These are phyloP conservation scores for Chaetodon trifascialis DNA, from an alignment of 2,113 vertebrate genomes.

Conservation along the genomic window DNA sequence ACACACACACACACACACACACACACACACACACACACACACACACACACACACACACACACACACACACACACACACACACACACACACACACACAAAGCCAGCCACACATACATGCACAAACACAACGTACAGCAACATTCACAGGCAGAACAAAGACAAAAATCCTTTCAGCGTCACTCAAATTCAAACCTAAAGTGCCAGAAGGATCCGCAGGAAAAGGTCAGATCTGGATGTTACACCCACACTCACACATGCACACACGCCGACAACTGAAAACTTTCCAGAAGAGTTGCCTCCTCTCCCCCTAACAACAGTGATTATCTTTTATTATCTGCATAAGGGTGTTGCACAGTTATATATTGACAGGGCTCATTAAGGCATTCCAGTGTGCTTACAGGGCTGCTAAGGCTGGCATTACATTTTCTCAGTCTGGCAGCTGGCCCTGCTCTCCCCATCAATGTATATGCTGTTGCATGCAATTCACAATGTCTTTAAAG, in stretches of 20 bases:
- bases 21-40: neutral
- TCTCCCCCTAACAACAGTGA: constrained; percentile 17
- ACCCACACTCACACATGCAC: constrained; percentile 23
- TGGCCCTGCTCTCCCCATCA: neutral
- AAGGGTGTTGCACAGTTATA: constrained; percentile 13
- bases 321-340: constrained; percentile 52
- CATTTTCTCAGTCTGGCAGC: constrained; percentile 38
- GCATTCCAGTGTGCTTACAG: constrained; percentile 55
- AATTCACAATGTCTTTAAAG: constrained; percentile 24
- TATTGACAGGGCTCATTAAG: constrained; percentile 60
- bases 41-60: constrained; percentile 1
- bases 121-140: constrained; percentile 22
- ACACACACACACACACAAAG: constrained; percentile 7
- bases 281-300: constrained; percentile 46
- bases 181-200: constrained; percentile 28
- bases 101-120: neutral
- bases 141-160: constrained; percentile 50
- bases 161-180: constrained; percentile 40
- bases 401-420: constrained; percentile 35
- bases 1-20: neutral
- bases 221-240: constrained; percentile 42
- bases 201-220: constrained; percentile 46
- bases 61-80: neutral
- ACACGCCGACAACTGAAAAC: constrained; percentile 27
- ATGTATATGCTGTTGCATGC: neutral